Evolutionary conservation across 1,140 invertebrate genomes (phyloP), one percentile per base, ranked within the genome.

Genomic region (Leptonema lineaticorne): DNA sequence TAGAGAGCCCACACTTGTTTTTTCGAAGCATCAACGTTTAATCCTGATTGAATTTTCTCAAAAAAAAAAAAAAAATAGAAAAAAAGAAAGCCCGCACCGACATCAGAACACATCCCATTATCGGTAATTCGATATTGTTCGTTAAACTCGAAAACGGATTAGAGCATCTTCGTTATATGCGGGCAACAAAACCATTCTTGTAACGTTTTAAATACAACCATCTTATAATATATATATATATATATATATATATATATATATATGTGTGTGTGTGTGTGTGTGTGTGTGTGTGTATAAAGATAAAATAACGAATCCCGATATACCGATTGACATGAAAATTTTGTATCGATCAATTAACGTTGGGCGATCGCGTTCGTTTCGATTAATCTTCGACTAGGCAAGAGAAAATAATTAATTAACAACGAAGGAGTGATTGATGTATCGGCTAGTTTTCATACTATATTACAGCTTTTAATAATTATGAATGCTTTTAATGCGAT

Each of bases 71-170:
- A n/a, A n/a, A n/a, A n/a, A n/a, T n/a, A n/a, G n/a, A n/a, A n/a
- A n/a, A n/a, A n/a, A n/a, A n/a, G 11, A 11, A 48, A 48, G 20
- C 46, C 46, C 46, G 46, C 46, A 48, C 46, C 1, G 46, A 48
- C 46, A 48, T 41, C 46, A 48, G 22, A 48, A 48, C 46, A 48
- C 3, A 18, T 48, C 46, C 46, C 16, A 48, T 22, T 48, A 48
- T 48, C 46, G 20, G 46, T 48, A 48, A 48, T 48, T 48, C 46
- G 46, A 48, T 48, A 48, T 48, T 48, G 46, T 48, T 48, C 46
- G 46, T 48, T 48, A 48, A 18, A 18, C 18, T 3, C 46, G 46
- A 48, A n/a, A 48, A 48, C 46, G 46, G 46, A 48, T 48, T 48
- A 48, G 46, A 3, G 16, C 7, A 2, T 6, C 29, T 33, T 33